These are phyloP conservation scores for Pyxicephalus adspersus DNA, from an alignment of 2,113 vertebrate genomes.

Conservation along the genomic window DNA sequence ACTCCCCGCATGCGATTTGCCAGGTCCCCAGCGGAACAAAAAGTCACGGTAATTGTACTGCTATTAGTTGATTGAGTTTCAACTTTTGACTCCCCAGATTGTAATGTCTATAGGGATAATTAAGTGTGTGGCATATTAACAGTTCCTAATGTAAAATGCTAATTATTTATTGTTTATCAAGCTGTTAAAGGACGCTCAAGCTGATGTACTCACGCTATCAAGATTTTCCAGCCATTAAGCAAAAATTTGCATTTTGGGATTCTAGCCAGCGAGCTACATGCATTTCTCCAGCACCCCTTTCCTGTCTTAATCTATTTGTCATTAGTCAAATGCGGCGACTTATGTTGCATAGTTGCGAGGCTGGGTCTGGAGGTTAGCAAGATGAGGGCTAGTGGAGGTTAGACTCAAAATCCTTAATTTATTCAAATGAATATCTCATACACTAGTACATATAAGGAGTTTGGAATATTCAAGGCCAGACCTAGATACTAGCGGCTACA, in stretches of 20 bases:
- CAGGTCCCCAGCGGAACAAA: constrained; percentile 27
- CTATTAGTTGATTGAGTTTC: constrained; percentile 36
- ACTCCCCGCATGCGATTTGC: constrained; percentile 54
- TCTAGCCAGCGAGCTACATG: constrained; percentile 79
- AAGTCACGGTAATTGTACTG: not conserved
- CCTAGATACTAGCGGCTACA: no score
- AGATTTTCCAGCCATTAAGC: constrained; percentile 82
- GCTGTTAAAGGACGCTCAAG: constrained; percentile 69
- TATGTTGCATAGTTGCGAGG: no score
- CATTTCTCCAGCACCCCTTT: constrained; percentile 76
- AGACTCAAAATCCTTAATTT: no score
- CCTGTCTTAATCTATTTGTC: constrained; percentile 81
- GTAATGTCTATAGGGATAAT: constrained; percentile 61
- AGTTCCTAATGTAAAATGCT: constrained; percentile 63
- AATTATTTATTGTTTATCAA: constrained; percentile 83
- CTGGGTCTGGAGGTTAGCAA: no score
- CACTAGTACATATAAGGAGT: no score
- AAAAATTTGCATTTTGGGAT: constrained; percentile 84
- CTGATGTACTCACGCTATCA: constrained; percentile 65
- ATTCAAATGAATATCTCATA: no score
- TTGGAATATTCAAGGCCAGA: no score
- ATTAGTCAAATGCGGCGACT: constrained; percentile 82
- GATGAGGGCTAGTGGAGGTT: no score
- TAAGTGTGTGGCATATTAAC: constrained; percentile 64
- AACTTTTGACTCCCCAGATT: constrained; percentile 56